Evolutionary conservation across 2,113 vertebrate genomes (phyloP).

Genomic region (Rattus norvegicus): DNA sequence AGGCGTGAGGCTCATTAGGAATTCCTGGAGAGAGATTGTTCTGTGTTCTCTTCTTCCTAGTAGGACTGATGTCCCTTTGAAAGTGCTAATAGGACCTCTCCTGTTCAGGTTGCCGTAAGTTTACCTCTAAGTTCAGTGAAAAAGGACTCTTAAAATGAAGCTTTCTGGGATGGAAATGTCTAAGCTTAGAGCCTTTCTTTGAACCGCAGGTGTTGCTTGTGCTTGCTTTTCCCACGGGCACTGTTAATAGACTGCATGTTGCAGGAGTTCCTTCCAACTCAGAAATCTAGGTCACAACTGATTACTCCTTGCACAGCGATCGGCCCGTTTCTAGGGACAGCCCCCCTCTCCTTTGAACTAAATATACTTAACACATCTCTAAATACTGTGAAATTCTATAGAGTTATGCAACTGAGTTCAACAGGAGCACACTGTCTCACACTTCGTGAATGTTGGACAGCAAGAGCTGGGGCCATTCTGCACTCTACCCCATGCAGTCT

Average conservation of each 20-base stretch:
- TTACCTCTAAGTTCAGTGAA: slow-evolving; percentile 49
- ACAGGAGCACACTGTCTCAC: background rate
- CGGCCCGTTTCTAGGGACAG: slow-evolving; percentile 16
- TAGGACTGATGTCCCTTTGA: slow-evolving; percentile 60
- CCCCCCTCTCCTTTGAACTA: slow-evolving; percentile 52
- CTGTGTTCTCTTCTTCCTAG: slow-evolving; percentile 62
- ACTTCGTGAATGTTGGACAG: slow-evolving; percentile 7
- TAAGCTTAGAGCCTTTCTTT: background rate
- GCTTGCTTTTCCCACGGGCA: slow-evolving; percentile 9
- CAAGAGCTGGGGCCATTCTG: background rate
- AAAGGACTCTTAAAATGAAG: slow-evolving; percentile 61
- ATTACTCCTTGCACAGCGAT: slow-evolving; percentile 46
- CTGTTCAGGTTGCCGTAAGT: slow-evolving; percentile 39
- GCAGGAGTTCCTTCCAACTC: background rate
- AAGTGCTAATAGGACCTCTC: slow-evolving; percentile 61
- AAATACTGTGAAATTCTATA: slow-evolving; percentile 63
- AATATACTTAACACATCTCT: slow-evolving; percentile 64
- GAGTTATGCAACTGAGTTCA: slow-evolving; percentile 36
- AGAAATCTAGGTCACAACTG: slow-evolving; percentile 62
- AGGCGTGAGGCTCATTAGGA: slow-evolving; percentile 60
- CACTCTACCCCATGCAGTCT: slow-evolving; percentile 12
- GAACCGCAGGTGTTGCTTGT: slow-evolving; percentile 33
- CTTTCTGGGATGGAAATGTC: slow-evolving; percentile 40
- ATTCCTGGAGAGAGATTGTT: slow-evolving; percentile 76
- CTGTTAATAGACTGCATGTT: slow-evolving; percentile 28